A percentile compares a stretch with the other conserved stretches of the same genome.
Evolutionary conservation across 1,140 invertebrate species (phyloP).

Genomic region (Sarcophaga peregrina): DNA sequence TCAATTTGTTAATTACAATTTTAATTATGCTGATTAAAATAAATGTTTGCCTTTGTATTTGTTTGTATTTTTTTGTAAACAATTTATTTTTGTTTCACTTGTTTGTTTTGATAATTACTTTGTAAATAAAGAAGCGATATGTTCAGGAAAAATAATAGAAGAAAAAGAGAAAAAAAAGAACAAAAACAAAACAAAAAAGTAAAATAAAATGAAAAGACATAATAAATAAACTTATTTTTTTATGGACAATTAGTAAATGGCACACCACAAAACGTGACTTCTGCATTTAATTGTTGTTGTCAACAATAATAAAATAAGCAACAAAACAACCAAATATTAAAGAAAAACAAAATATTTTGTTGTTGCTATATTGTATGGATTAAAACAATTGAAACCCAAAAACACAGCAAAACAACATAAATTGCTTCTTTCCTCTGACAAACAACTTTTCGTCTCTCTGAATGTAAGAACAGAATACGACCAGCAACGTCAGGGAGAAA

Average conservation of each 20-base stretch:
- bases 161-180: background rate
- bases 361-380: background rate
- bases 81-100: background rate
- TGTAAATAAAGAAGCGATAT: constrained; percentile 27
- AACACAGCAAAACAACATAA: no score
- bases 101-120: constrained; percentile 39
- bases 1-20: constrained; percentile 34
- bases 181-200: background rate
- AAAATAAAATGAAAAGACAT: background rate
- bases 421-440: no score
- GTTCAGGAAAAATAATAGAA: background rate
- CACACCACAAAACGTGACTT: constrained; percentile 40
- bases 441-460: no score
- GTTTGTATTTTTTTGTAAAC: background rate
- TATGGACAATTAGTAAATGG: constrained; percentile 42
- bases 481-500: no score
- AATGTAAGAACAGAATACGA: no score
- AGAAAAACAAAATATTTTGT: background rate
- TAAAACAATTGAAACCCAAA: background rate
- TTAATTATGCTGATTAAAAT: constrained; percentile 30
- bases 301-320: background rate
- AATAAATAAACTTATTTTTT: constrained; percentile 27
- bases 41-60: background rate
- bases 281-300: constrained; percentile 32
- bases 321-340: no score